A percentile compares a stretch with the other conserved stretches of the same genome.
phyloP scores from a whole-genome alignment of 2,888 invertebrate species.

The Pyrrhosoma nymphula region DNA sequence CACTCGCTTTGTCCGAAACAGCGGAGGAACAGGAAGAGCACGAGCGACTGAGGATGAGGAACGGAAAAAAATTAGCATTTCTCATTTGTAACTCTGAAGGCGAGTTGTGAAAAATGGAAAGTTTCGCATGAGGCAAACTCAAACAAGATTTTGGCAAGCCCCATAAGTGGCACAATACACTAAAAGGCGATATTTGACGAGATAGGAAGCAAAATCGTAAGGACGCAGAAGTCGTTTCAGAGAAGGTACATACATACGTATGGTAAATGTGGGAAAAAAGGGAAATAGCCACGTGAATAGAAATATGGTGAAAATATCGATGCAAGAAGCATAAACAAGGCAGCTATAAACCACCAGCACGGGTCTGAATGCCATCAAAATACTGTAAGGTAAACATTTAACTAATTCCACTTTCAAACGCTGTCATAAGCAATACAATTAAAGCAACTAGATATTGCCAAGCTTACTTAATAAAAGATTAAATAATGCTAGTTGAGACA shows the following conservation, averaged over 20 bases:
- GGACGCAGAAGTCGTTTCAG: neutral
- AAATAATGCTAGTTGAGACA: no score
- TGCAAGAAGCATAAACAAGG: neutral
- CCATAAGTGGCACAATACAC: neutral
- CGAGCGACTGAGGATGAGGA: neutral
- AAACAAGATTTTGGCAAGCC: neutral
- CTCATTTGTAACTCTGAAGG: neutral
- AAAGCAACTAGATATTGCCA: no score
- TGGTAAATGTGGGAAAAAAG: neutral
- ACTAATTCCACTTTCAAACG: no score
- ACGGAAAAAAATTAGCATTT: neutral
- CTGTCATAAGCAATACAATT: no score
- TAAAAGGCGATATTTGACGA: neutral
- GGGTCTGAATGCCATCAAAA: no score
- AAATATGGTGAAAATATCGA: neutral
- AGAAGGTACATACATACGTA: no score
- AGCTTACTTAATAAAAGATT: no score
- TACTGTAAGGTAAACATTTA: no score
- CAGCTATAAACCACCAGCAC: no score
- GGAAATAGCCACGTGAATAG: neutral
- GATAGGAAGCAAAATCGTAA: neutral
- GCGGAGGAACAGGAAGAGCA: neutral
- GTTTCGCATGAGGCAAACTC: neutral
- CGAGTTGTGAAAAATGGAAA: neutral
- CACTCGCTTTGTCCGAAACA: neutral